Evolutionary conservation across 2,888 invertebrate genomes (phyloP).

Genomic region (Phania funesta): DNA sequence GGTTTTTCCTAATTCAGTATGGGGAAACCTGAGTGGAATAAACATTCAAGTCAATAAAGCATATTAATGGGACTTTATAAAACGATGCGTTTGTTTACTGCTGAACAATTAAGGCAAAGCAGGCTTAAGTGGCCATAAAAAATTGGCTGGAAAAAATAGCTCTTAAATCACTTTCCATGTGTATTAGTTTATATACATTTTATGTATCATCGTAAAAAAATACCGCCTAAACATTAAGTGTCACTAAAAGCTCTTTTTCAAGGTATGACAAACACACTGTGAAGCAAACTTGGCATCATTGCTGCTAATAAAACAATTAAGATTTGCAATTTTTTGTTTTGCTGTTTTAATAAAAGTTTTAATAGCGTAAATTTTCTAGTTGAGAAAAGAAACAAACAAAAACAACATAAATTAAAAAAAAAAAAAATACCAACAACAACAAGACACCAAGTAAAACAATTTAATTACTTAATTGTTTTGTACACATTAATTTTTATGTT

Average conservation of each 20-base stretch:
- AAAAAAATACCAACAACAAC: conserved; percentile 20
- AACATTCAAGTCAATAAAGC: too few relatives aligned
- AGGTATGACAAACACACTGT: not conserved
- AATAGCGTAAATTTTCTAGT: conserved; percentile 5
- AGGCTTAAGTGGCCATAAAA: too few relatives aligned
- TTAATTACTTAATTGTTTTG: conserved; percentile 67
- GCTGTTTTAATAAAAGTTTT: conserved; percentile 24
- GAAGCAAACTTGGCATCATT: not conserved
- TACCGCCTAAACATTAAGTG: too few relatives aligned
- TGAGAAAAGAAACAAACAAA: not conserved
- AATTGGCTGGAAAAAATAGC: too few relatives aligned
- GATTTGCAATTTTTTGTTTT: conserved; percentile 6
- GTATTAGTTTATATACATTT: too few relatives aligned
- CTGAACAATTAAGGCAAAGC: too few relatives aligned
- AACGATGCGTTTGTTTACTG: too few relatives aligned
- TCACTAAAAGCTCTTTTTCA: conserved; percentile 13
- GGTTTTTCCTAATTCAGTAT: too few relatives aligned
- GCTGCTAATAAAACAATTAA: conserved; percentile 25
- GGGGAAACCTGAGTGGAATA: too few relatives aligned
- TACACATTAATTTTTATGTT: conserved; percentile 55
- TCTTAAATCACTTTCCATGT: too few relatives aligned
- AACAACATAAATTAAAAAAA: not conserved
- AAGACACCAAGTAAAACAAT: not conserved
- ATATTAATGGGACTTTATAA: too few relatives aligned
- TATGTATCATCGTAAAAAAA: too few relatives aligned